A percentile compares a stretch with the other conserved stretches of the same genome.
Conservation (phyloP, 2,113 vertebrate genomes). For the Microtus montanus region DNA sequence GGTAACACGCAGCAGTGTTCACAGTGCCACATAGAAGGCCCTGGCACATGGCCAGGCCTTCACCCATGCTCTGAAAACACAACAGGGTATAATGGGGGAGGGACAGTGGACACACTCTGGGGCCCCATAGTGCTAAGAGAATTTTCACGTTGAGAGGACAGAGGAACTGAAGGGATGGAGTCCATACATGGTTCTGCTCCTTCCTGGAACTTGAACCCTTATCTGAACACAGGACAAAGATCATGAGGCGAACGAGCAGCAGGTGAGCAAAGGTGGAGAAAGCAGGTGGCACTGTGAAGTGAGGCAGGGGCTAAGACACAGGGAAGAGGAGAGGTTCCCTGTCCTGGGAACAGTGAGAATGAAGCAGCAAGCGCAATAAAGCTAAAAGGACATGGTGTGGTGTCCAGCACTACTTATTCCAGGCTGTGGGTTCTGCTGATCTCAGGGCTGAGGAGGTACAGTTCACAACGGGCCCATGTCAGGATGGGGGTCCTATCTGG, state of each 20-base stretch:
- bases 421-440: not conserved
- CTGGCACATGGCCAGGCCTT: not conserved
- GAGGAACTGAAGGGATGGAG: not conserved
- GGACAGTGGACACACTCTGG: not conserved
- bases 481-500: not conserved
- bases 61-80: not conserved
- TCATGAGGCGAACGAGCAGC: not conserved
- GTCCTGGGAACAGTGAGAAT: not conserved
- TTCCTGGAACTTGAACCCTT: conserved; percentile 36
- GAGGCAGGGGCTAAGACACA: not conserved
- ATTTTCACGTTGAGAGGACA: not conserved
- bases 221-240: not conserved
- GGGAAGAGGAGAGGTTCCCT: not conserved
- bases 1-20: not conserved
- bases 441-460: not conserved
- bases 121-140: not conserved
- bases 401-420: not conserved
- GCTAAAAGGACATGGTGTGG: not conserved
- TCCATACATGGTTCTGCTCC: not conserved
- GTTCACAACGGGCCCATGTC: not conserved
- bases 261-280: not conserved
- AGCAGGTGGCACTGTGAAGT: not conserved
- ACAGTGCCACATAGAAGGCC: not conserved
- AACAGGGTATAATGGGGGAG: not conserved
- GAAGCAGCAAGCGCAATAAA: not conserved